A percentile compares a stretch with the other conserved stretches of the same genome.
These are phyloP conservation scores for Sminthurinus signatus DNA, from an alignment of 1,140 invertebrate species.

Conservation along the genomic window DNA sequence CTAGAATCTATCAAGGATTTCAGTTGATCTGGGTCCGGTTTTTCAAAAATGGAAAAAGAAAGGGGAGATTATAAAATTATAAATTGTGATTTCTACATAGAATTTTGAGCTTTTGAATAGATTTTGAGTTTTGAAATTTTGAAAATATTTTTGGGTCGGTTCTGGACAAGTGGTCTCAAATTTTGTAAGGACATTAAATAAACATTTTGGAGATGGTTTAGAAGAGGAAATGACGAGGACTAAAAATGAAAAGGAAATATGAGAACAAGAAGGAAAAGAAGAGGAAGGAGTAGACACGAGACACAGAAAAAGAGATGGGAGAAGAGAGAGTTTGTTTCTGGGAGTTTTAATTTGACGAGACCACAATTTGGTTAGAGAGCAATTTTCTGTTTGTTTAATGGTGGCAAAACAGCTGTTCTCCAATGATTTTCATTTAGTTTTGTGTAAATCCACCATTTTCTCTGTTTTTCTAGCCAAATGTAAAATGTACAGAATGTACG, in stretches of 20 bases:
- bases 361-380: neutral
- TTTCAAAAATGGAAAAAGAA: too few species aligned
- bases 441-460: neutral
- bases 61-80: too few species aligned
- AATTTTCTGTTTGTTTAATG: neutral
- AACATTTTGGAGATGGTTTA: too few species aligned
- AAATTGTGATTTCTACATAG: too few species aligned
- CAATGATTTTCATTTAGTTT: slow-evolving; percentile 18
- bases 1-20: too few species aligned
- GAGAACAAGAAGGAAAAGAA: neutral
- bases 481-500: neutral
- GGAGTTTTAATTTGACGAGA: neutral
- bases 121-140: too few species aligned
- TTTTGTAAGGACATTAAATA: too few species aligned
- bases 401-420: neutral
- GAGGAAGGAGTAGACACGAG: neutral
- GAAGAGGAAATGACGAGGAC: neutral
- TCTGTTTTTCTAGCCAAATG: neutral
- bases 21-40: too few species aligned
- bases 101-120: too few species aligned
- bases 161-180: too few species aligned
- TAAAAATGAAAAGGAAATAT: neutral
- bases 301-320: neutral
- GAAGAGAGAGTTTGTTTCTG: neutral
- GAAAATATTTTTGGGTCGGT: too few species aligned